Evolutionary conservation across 2,113 vertebrate species (phyloP), one percentile per base, ranked within the genome.

Genomic region (Fregetta grallaria): DNA sequence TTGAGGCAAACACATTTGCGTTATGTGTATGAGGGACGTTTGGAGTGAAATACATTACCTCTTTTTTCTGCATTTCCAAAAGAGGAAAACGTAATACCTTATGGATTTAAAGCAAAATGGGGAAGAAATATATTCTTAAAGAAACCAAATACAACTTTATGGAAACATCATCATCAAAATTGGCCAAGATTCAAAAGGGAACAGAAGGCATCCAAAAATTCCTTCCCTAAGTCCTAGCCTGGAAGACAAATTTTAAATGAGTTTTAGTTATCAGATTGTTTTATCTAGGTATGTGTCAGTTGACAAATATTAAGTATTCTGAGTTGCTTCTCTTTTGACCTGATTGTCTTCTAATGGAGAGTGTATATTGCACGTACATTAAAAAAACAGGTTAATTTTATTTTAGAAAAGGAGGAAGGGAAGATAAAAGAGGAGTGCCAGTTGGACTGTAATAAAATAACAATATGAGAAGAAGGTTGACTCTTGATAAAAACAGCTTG

Each of bases 81-180:
- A 72, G 34, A 59, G 11, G 9, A 82, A 94, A 73, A 32, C 6
- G 2, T 58, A 63, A 3, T 62, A 65, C 21, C 18, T 52, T 53
- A 44, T 0, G 3, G 44, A 76, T 65, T 67, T 72, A 62, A 95
- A 91, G 79, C 29, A 92, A 92, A 91, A 66, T 29, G 7, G 13
- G 25, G 25, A 86, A 76, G 80, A 90, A 74, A 50, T 49, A 55
- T 30, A 70, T 86, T 96, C 65, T 94, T 95, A 94, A 91, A 96
- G 73, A 58, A 85, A 96, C 82, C 77, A 96, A 96, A 72, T 53
- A 89, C 4, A n/a, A 78, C 45, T 90, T 91, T 55, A 88, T 96
- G 92, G 92, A 97, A 97, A 96, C 90, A 90, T 11, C 89, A 94
- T 85, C 45, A 59, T 65, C 62, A 80, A 75, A 95, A 86, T 18